A percentile compares a stretch with the other conserved stretches of the same genome.
Evolutionary conservation across 2,797 vertebrate genomes (phyloP).

Genomic region (Peromyscus attwateri): DNA sequence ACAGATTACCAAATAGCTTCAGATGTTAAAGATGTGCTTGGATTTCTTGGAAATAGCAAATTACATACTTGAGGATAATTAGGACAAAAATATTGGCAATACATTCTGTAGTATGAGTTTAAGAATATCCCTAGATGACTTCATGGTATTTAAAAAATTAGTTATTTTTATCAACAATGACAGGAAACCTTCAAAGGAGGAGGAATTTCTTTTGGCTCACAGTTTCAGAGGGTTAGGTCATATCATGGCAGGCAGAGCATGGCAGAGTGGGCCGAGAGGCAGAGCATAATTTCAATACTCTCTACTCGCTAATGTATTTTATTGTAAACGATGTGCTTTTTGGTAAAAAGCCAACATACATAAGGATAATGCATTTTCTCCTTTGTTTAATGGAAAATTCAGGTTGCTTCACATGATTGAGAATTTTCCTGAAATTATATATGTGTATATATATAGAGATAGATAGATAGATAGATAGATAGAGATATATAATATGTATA

Average conservation of each 20-base stretch:
- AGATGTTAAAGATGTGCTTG: conserved; percentile 38
- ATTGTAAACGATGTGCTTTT: not conserved
- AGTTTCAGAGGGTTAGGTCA: not conserved
- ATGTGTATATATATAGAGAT: no score
- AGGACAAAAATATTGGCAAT: not conserved
- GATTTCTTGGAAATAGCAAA: conserved; percentile 54
- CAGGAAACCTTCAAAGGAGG: not conserved
- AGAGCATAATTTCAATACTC: not conserved
- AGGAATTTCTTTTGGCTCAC: not conserved
- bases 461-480: no score
- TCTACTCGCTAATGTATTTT: not conserved
- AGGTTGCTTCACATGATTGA: not conserved
- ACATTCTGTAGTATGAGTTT: conserved; percentile 24
- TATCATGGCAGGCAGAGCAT: not conserved
- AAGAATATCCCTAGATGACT: conserved; percentile 1
- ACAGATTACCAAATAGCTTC: not conserved
- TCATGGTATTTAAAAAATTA: no score
- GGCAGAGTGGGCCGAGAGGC: not conserved
- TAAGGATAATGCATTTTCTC: not conserved
- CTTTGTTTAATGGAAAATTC: not conserved
- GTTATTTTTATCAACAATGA: not conserved
- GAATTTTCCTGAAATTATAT: not conserved
- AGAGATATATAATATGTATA: no score
- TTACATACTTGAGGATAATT: not conserved
- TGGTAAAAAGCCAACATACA: not conserved